Evolutionary conservation across 2,888 invertebrate genomes (phyloP), one percentile per base, ranked within the genome.

Genomic region (Girardia tigrina): DNA sequence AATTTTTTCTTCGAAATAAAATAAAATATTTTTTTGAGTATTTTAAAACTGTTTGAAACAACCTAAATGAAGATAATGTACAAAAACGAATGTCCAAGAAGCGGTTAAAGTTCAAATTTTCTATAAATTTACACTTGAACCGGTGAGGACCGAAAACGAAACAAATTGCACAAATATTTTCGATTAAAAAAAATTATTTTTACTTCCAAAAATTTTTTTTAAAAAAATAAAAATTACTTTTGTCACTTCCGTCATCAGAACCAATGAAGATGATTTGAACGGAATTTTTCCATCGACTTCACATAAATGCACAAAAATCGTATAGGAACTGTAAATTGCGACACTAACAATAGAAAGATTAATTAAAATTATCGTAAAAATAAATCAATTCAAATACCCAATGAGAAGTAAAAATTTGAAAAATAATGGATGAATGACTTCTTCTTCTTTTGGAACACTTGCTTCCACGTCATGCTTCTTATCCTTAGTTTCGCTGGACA

Each of bases 321-420:
- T 80, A 77, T 82, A 84, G 0, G 82, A 80, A 4, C 83, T 81
- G 78, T 84, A 84, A 8, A 82, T 80, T 4, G 36, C n/a, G 4
- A 75, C 42, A 14, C 75, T 75, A 56, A 56, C n/a, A 12, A 20
- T 12, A 8, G n/a, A 56, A 56, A 6, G 4, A 56, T 12, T 36
- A 20, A 12, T 12, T 6, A 8, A 4, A 56, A 16, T 20, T 12
- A 12, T n/a, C n/a, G n/a, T n/a, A 56, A 56, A 6, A 56, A 56
- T 12, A 6, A 56, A 56, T 12, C 4, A 56, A 16, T 23, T 56
- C 4, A n/a, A 8, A n/a, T 8, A 56, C 56, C 56, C 56, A 16
- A 56, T 4, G 23, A 56, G 2, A 56, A 56, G 56, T 12, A 56
- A 23, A 56, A 56, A 4, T n/a, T 56, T 56, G 8, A 4, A 56